phyloP scores from a whole-genome alignment of 1,140 invertebrate genomes.

The Listronotus bonariensis region DNA sequence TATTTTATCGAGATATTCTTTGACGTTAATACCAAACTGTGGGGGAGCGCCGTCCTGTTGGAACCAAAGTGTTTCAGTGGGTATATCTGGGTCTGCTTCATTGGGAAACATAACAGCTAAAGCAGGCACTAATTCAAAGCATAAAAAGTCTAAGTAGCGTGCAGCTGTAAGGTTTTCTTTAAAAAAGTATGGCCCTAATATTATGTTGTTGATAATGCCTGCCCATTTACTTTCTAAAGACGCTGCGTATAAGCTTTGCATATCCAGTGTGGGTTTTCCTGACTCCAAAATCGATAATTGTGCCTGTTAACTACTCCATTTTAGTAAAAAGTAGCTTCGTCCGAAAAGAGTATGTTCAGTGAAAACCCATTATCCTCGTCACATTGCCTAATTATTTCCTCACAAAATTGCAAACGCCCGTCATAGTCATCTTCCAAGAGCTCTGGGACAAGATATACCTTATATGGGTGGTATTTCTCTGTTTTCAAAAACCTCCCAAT shows the following conservation, averaged over 20 bases:
- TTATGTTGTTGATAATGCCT: too few relatives aligned
- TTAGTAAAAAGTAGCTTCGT: not conserved
- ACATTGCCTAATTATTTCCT: too few relatives aligned
- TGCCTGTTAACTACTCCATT: not conserved
- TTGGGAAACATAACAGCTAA: not conserved
- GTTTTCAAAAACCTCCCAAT: not conserved
- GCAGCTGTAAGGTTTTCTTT: too few relatives aligned
- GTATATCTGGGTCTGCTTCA: not conserved
- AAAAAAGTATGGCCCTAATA: too few relatives aligned
- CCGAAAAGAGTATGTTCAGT: not conserved
- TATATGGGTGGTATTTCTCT: not conserved
- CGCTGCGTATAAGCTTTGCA: too few relatives aligned
- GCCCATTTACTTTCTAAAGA: too few relatives aligned
- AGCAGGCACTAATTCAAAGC: not conserved
- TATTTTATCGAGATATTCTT: not conserved
- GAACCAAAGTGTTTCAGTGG: not conserved
- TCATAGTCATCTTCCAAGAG: not conserved
- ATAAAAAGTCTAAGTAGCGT: too few relatives aligned
- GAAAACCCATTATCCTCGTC: not conserved
- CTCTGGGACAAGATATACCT: not conserved
- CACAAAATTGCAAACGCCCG: too few relatives aligned
- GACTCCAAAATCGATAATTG: not conserved
- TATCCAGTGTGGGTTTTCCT: too few relatives aligned
- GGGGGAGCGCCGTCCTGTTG: not conserved
- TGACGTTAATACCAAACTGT: not conserved